Conservation (phyloP, 2,797 vertebrate species). For the Spatula versicolor region DNA sequence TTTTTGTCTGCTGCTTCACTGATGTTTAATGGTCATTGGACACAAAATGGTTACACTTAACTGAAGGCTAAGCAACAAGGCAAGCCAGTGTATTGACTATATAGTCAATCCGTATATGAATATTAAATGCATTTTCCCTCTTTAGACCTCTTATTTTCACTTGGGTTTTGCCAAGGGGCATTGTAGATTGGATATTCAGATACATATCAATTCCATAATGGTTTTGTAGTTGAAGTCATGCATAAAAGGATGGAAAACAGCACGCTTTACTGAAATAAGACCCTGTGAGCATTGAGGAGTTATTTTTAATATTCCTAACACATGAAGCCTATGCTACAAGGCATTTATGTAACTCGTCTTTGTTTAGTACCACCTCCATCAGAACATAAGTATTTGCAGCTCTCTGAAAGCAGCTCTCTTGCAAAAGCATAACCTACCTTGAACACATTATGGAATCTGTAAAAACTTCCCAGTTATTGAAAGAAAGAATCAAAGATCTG, state of each 20-base stretch:
- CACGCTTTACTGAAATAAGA: not conserved
- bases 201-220: not conserved
- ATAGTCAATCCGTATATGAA: not conserved
- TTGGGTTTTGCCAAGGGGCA: not conserved
- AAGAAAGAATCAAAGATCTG: not conserved
- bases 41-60: not conserved
- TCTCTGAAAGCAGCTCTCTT: not conserved
- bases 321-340: not conserved
- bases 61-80: not conserved
- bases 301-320: conserved; percentile 45
- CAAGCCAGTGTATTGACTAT: not conserved
- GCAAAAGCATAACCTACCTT: not conserved
- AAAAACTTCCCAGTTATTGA: not conserved
- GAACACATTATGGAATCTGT: not conserved
- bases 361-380: conserved; percentile 48
- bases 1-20: not conserved
- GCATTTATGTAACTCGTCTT: conserved; percentile 28
- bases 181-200: not conserved
- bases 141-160: not conserved
- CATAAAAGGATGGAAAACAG: conserved; percentile 12
- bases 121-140: not conserved
- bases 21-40: not conserved
- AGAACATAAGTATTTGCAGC: not conserved
- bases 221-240: conserved; percentile 24
- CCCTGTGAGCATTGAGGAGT: not conserved